phyloP scores from a whole-genome alignment of 37 sponge, comb jelly and placozoan species.

The Beroe ovata region DNA sequence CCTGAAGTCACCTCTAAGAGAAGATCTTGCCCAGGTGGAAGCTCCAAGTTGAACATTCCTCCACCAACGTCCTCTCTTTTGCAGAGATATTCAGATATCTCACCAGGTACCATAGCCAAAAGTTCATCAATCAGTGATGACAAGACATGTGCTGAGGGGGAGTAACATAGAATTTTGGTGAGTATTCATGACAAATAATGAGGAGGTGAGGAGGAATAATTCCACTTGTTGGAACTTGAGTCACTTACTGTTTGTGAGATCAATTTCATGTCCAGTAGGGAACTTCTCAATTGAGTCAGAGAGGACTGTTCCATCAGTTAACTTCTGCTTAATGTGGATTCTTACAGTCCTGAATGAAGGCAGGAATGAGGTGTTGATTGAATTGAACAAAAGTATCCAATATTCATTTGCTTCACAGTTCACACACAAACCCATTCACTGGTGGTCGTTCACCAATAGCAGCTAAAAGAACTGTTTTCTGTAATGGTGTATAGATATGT shows the following conservation, averaged over 20 bases:
- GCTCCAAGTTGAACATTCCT: background rate
- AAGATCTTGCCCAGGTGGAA: background rate
- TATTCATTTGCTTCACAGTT: too few species aligned
- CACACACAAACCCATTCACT: slow-evolving; percentile 38
- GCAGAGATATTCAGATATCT: background rate
- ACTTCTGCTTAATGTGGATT: slow-evolving; percentile 46
- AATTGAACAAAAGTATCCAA: too few species aligned
- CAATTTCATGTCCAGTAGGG: slow-evolving; percentile 37
- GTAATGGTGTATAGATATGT: slow-evolving; percentile 15
- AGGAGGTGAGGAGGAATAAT: too few species aligned
- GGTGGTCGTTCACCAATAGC: slow-evolving; percentile 13
- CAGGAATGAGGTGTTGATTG: too few species aligned
- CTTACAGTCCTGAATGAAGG: slow-evolving; percentile 28
- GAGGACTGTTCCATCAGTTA: slow-evolving; percentile 3
- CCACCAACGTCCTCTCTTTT: background rate
- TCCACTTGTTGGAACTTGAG: too few species aligned
- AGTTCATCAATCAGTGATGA: slow-evolving; percentile 25
- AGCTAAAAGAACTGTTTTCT: slow-evolving; percentile 4
- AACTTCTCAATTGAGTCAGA: background rate
- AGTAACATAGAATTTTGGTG: too few species aligned
- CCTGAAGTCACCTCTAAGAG: background rate
- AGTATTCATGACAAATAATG: too few species aligned
- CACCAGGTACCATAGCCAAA: background rate
- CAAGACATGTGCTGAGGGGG: slow-evolving; percentile 22
- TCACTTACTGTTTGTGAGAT: slow-evolving; percentile 56